phyloP scores from a whole-genome alignment of 2,888 invertebrate genomes.

The Aleiodes testaceus region DNA sequence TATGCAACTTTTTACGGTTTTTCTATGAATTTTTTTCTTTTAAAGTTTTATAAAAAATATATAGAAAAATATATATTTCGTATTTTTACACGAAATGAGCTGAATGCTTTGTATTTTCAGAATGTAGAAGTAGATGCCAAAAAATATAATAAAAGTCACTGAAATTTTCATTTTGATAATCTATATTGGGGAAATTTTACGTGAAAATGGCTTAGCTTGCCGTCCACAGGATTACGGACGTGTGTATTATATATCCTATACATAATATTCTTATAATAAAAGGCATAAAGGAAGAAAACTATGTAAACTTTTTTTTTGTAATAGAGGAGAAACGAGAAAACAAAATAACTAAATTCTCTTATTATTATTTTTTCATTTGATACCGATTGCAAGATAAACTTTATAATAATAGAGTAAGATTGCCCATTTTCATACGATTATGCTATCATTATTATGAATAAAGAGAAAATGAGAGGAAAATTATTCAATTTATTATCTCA shows the following conservation, averaged over 20 bases:
- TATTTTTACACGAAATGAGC: conserved; percentile 42
- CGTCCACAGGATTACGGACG: conserved; percentile 34
- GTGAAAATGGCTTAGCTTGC: conserved; percentile 29
- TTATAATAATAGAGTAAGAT: conserved; percentile 16
- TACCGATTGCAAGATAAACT: conserved; percentile 10
- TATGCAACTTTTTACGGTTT: conserved; percentile 30
- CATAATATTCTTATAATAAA: conserved; percentile 25
- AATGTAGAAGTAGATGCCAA: conserved; percentile 37
- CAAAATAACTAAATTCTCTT: conserved; percentile 15
- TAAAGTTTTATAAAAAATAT: conserved; percentile 24
- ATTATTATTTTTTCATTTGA: conserved; percentile 21
- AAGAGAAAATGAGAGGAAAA: conserved; percentile 7
- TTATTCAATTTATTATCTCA: neutral
- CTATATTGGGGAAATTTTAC: neutral
- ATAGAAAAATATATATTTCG: conserved; percentile 38
- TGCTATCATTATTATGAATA: conserved; percentile 16
- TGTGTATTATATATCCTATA: conserved; percentile 33
- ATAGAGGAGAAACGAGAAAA: neutral
- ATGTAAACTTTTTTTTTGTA: conserved; percentile 15
- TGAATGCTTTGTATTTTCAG: conserved; percentile 26
- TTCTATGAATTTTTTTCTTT: conserved; percentile 29
- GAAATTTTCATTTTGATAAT: conserved; percentile 6
- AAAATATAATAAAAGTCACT: conserved; percentile 1
- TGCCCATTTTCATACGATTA: conserved; percentile 19
- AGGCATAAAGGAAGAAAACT: conserved; percentile 8